These are phyloP conservation scores for Cinclus cinclus DNA, from an alignment of 2,113 vertebrate genomes.

Conservation along the genomic window DNA sequence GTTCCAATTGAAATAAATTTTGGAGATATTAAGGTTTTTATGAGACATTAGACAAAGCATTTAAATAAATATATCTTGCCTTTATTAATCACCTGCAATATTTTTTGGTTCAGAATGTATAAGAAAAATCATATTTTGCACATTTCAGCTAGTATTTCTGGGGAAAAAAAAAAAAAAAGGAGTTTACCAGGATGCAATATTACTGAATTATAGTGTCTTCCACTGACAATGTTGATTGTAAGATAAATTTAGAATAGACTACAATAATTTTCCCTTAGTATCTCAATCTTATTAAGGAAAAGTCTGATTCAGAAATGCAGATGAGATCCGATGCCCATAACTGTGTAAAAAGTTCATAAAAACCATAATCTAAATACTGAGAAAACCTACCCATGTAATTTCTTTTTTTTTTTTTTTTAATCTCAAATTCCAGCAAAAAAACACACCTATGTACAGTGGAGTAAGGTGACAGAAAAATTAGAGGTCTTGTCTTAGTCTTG, in stretches of 20 bases:
- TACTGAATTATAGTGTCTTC: constrained; percentile 13
- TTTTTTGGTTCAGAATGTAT: neutral
- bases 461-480: neutral
- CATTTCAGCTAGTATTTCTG: neutral
- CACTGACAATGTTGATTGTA: neutral
- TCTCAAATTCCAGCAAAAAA: neutral
- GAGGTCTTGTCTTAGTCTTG: neutral
- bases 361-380: neutral
- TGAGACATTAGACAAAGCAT: neutral
- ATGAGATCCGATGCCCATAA: neutral
- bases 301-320: neutral
- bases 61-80: constrained; percentile 4
- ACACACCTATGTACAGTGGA: neutral
- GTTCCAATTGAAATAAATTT: constrained; percentile 4
- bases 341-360: neutral
- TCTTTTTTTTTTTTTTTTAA: neutral
- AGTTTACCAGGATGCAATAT: constrained; percentile 16
- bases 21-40: neutral
- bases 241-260: constrained; percentile 3
- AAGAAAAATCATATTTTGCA: neutral
- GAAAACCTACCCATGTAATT: neutral
- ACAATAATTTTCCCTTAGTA: neutral
- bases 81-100: neutral
- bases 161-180: neutral
- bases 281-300: neutral